A percentile compares a stretch with the other conserved stretches of the same genome.
Conservation (phyloP, 2,113 vertebrate species). For the Theristicus caerulescens region DNA sequence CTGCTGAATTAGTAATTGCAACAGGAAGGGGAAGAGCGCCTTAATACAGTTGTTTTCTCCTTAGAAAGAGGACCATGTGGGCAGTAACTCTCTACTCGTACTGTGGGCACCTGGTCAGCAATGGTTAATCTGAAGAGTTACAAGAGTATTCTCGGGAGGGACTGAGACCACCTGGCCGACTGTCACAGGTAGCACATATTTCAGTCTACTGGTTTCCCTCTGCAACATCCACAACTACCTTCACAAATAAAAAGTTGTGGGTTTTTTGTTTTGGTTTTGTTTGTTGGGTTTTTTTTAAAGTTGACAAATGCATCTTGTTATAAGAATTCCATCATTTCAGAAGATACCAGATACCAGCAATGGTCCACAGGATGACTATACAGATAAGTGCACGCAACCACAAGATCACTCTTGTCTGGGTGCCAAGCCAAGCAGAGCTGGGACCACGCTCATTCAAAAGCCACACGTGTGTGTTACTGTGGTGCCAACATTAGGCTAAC, state of each 20-base stretch:
- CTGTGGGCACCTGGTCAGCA: neutral
- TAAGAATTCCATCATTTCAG: neutral
- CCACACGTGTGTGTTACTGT: neutral
- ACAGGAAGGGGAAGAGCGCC: neutral
- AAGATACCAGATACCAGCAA: neutral
- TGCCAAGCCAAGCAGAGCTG: neutral
- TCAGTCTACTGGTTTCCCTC: neutral
- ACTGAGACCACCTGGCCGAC: neutral
- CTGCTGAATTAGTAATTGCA: neutral
- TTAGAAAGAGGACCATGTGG: accelerated
- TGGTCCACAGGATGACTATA: neutral
- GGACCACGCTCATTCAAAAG: neutral
- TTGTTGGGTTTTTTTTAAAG: neutral
- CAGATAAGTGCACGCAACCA: neutral
- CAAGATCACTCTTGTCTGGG: neutral
- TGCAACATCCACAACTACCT: neutral
- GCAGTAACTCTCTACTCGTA: neutral
- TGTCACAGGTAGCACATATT: neutral
- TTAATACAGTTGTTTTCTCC: neutral
- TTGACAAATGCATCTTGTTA: neutral
- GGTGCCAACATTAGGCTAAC: neutral
- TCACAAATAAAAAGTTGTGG: neutral
- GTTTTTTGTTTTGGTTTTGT: neutral
- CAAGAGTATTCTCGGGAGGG: neutral
- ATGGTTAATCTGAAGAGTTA: neutral